Evolutionary conservation across 1,140 invertebrate species (phyloP).

Genomic region (Psilanteris sp.): DNA sequence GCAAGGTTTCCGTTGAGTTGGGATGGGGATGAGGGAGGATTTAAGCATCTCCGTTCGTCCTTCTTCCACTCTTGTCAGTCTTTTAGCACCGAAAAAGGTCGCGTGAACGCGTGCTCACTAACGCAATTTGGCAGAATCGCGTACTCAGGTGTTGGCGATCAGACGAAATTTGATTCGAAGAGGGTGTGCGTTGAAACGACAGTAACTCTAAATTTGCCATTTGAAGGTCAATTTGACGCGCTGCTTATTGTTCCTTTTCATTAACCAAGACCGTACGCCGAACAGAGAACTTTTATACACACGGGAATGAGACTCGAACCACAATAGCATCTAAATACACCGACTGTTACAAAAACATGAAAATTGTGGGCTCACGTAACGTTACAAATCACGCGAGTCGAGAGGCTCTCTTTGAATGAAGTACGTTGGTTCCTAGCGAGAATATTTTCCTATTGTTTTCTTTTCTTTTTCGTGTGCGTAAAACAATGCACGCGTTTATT

Average conservation of each 20-base stretch:
- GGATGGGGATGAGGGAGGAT: not conserved
- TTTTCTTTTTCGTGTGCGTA: conserved; percentile 3
- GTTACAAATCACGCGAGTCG: conserved; percentile 24
- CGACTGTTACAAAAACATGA: conserved; percentile 50
- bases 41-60: conserved; percentile 2
- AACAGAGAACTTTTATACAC: conserved; percentile 38
- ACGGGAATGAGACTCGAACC: conserved; percentile 43
- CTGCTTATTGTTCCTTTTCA: not conserved
- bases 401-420: conserved; percentile 26
- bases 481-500: conserved; percentile 6
- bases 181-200: conserved; percentile 22
- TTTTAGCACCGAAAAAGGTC: conserved; percentile 28
- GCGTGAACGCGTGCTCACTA: conserved; percentile 15
- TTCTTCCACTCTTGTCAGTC: conserved; percentile 33
- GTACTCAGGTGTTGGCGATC: conserved; percentile 25
- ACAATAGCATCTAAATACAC: conserved; percentile 42
- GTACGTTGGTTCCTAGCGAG: conserved; percentile 10
- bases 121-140: conserved; percentile 36
- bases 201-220: not conserved
- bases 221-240: not conserved
- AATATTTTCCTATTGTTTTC: conserved; percentile 1
- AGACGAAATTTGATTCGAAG: conserved; percentile 1
- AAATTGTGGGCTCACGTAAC: conserved; percentile 32
- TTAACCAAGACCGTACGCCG: conserved; percentile 6
- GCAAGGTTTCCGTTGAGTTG: conserved; percentile 22